Conservation (phyloP, 2,888 invertebrate genomes). For the Chloroclystis v-ata region DNA sequence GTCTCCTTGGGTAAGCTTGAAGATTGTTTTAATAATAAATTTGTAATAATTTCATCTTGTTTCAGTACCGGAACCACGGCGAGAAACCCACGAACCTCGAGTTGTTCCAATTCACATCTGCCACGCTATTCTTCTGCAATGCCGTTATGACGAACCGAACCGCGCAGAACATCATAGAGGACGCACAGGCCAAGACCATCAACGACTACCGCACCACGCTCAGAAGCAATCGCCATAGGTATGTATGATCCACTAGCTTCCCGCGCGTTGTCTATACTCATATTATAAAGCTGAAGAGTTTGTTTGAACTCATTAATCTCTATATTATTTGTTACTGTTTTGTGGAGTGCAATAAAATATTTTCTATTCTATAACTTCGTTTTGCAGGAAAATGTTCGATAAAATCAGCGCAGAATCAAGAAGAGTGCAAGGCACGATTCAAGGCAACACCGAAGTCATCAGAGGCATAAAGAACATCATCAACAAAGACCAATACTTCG, state of each 20-base stretch:
- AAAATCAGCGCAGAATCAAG: conserved; percentile 77
- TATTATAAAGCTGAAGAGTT: too few species aligned
- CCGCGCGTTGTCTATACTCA: too few species aligned
- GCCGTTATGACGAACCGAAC: conserved; percentile 67
- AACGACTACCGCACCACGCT: conserved; percentile 71
- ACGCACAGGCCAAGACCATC: conserved; percentile 72
- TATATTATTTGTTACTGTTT: too few species aligned
- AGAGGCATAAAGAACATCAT: conserved; percentile 69
- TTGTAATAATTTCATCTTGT: too few species aligned
- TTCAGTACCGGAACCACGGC: conserved; percentile 64
- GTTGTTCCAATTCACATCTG: conserved; percentile 70
- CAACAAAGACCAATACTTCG: conserved; percentile 77
- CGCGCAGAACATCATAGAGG: conserved; percentile 71
- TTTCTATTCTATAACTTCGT: too few species aligned
- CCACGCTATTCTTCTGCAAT: conserved; percentile 68
- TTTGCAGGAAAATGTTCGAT: conserved; percentile 76
- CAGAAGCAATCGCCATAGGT: conserved; percentile 76
- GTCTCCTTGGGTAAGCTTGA: too few species aligned
- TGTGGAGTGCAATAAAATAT: too few species aligned
- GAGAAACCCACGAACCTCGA: conserved; percentile 63
- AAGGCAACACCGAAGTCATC: conserved; percentile 77
- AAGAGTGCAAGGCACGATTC: conserved; percentile 61
- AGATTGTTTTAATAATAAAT: too few species aligned
- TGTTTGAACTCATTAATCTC: too few species aligned
- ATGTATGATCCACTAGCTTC: conserved; percentile 6